Conservation (phyloP, 2,113 vertebrate genomes). For the cat (Felis catus) region F.catus_Fca126_mat1.0 CM031416.1:57890501-57891000, state of each 20-base stretch:
- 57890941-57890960: slow-evolving; percentile 36
- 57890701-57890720: background rate
- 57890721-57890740: background rate
- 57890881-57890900: background rate
- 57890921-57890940: slow-evolving; percentile 46
- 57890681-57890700: background rate
- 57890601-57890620: background rate
- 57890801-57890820: background rate
- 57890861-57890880: background rate
- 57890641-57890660: background rate
- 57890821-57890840: background rate
- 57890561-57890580: background rate
- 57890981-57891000: background rate
- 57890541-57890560: background rate
- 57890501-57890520: too few species aligned
- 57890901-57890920: background rate
- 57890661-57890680: background rate
- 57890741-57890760: background rate
- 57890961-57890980: slow-evolving; percentile 43
- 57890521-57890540: background rate
- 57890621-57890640: background rate
- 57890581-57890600: background rate
- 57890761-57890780: background rate
- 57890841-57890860: background rate
- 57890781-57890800: background rate